Evolutionary conservation across 2,888 invertebrate genomes (phyloP).

Genomic region (Melieria picta): DNA sequence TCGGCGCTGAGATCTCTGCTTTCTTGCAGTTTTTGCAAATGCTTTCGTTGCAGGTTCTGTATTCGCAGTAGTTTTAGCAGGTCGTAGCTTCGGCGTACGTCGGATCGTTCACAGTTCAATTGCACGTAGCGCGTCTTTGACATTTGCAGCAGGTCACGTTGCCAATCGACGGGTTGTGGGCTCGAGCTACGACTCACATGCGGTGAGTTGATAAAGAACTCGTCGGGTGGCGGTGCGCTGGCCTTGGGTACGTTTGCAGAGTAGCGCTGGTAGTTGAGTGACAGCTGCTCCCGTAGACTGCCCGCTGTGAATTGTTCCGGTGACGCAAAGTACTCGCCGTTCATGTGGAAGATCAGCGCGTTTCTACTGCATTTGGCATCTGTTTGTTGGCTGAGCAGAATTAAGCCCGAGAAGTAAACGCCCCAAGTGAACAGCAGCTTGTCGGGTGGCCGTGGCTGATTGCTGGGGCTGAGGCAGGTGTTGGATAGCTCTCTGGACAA

Average conservation of each 20-base stretch:
- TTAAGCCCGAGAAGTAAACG: constrained; percentile 84
- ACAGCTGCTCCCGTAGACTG: constrained; percentile 52
- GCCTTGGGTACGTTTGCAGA: constrained; percentile 45
- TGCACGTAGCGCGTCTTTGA: constrained; percentile 60
- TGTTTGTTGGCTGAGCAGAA: constrained; percentile 66
- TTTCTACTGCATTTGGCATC: constrained; percentile 56
- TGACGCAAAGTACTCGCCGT: constrained; percentile 85
- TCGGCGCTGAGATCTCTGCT: constrained; percentile 68
- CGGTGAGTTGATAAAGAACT: constrained; percentile 58
- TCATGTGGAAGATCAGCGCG: constrained; percentile 85
- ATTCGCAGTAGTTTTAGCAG: constrained; percentile 76
- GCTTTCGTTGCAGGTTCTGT: constrained; percentile 77
- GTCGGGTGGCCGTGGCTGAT: constrained; percentile 63
- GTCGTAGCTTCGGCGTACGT: constrained; percentile 79
- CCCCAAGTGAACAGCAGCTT: constrained; percentile 82
- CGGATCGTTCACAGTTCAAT: constrained; percentile 69
- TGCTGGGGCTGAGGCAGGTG: constrained; percentile 43
- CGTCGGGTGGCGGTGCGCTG: constrained; percentile 37
- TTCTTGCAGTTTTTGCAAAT: constrained; percentile 75
- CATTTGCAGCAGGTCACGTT: constrained; percentile 48
- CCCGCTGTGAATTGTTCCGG: constrained; percentile 64
- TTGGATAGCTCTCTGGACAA: constrained; percentile 45
- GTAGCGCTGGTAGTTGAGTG: constrained; percentile 53
- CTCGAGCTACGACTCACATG: constrained; percentile 58
- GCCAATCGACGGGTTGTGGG: constrained; percentile 46